Percentiles rank a stretch among this genome's conserved stretches.
These are phyloP conservation scores for Macropus fuliginosus DNA, from an alignment of 2,797 vertebrate species.

Conservation along the genomic window DNA sequence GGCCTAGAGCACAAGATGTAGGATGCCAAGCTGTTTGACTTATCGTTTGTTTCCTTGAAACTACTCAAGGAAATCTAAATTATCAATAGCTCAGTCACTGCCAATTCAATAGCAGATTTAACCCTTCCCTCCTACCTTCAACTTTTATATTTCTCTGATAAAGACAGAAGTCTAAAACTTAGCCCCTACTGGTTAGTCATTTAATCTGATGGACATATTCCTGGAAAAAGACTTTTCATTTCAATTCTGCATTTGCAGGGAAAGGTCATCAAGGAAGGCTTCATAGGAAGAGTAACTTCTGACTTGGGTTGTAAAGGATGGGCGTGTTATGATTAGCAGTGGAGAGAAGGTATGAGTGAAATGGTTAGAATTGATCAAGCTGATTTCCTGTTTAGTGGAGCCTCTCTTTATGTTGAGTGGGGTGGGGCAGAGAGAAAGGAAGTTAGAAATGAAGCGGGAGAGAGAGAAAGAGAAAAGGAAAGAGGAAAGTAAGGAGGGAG, in stretches of 20 bases:
- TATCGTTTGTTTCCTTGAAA: constrained; percentile 21
- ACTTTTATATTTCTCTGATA: constrained; percentile 4
- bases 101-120: constrained; percentile 15
- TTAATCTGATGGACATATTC: not conserved
- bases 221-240: too few relatives aligned
- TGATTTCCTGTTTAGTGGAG: not conserved
- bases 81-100: not conserved
- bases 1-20: not conserved
- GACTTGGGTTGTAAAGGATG: not conserved
- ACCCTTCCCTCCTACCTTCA: constrained; percentile 12
- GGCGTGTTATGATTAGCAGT: not conserved
- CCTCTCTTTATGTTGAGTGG: not conserved
- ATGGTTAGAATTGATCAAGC: not conserved
- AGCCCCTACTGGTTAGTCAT: not conserved
- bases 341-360: not conserved
- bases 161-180: not conserved
- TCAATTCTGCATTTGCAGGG: too few relatives aligned
- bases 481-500: not conserved
- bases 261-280: too few relatives aligned
- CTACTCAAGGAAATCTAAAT: not conserved
- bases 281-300: not conserved
- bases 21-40: not conserved
- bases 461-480: not conserved
- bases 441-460: not conserved
- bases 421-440: not conserved